A percentile compares a stretch with the other conserved stretches of the same genome.
Evolutionary conservation across 2,888 invertebrate genomes (phyloP).

Genomic region (Argyresthia goedartella): DNA sequence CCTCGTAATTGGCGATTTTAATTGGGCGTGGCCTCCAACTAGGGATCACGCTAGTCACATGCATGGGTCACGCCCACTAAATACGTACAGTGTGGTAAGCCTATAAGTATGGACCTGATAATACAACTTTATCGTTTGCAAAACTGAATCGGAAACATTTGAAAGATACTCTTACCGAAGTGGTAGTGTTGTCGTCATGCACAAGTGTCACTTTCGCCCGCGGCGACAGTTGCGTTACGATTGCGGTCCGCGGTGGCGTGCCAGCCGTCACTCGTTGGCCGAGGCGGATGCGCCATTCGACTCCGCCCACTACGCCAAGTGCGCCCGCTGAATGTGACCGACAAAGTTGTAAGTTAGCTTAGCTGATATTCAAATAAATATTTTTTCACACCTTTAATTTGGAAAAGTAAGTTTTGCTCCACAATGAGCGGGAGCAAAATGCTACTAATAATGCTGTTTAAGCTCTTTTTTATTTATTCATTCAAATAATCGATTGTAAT

Average conservation of each 20-base stretch:
- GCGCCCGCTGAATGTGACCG: too few relatives aligned
- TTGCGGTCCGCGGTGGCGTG: conserved; percentile 42
- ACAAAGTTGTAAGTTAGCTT: not conserved
- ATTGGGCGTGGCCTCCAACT: not conserved
- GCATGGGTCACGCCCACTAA: too few relatives aligned
- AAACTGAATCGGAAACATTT: too few relatives aligned
- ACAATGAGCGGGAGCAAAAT: too few relatives aligned
- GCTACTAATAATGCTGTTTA: not conserved
- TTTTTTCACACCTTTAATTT: not conserved
- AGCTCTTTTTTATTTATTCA: too few relatives aligned
- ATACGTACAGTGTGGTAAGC: too few relatives aligned
- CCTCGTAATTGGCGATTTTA: not conserved
- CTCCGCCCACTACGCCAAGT: conserved; percentile 55
- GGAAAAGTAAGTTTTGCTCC: too few relatives aligned
- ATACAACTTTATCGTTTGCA: too few relatives aligned
- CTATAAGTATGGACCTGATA: too few relatives aligned
- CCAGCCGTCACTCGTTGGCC: conserved; percentile 50
- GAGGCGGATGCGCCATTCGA: conserved; percentile 54
- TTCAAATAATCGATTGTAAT: too few relatives aligned
- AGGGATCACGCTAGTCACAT: too few relatives aligned
- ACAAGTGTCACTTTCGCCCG: conserved; percentile 52
- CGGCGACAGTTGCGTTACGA: conserved; percentile 54
- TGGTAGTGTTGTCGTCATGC: conserved; percentile 48
- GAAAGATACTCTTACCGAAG: conserved; percentile 30
- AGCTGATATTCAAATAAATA: too few relatives aligned